Conservation (phyloP, 2,888 invertebrate genomes). For the Diaphora mendica region DNA sequence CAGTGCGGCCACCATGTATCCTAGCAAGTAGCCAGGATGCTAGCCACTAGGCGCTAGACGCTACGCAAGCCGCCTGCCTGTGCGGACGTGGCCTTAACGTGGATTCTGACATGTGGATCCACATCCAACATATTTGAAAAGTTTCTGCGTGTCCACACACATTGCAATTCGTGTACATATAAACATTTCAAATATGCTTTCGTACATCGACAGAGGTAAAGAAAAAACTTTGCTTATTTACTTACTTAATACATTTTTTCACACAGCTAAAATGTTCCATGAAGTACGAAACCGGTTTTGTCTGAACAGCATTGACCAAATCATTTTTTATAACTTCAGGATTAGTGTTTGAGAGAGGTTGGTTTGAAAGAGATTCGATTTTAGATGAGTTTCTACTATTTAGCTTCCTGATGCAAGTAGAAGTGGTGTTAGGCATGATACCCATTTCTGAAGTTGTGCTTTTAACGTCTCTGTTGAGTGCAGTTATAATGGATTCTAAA, state of each 20-base stretch:
- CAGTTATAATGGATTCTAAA: slow-evolving; percentile 70
- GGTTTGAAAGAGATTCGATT: slow-evolving; percentile 19
- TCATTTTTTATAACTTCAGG: slow-evolving; percentile 45
- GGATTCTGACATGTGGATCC: no score
- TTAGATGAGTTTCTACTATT: slow-evolving; percentile 49
- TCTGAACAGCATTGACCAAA: slow-evolving; percentile 36
- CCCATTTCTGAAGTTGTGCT: slow-evolving; percentile 56
- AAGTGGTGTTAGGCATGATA: slow-evolving; percentile 63
- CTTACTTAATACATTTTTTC: slow-evolving; percentile 63
- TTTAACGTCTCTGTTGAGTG: slow-evolving; percentile 67
- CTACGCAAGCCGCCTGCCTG: no score
- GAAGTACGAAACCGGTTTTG: slow-evolving; percentile 59
- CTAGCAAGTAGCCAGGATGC: no score
- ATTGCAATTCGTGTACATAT: no score
- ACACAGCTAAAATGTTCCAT: slow-evolving; percentile 64
- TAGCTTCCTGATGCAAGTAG: slow-evolving; percentile 69
- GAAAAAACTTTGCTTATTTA: neutral
- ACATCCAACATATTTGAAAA: no score
- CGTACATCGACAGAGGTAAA: no score
- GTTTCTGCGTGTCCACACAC: no score
- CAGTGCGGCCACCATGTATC: no score
- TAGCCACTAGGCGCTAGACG: no score
- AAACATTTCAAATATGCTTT: no score
- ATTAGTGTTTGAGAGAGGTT: slow-evolving; percentile 7
- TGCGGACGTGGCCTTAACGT: no score